Conservation (phyloP, 1,140 invertebrate genomes). For the Bemisia tabaci region DNA sequence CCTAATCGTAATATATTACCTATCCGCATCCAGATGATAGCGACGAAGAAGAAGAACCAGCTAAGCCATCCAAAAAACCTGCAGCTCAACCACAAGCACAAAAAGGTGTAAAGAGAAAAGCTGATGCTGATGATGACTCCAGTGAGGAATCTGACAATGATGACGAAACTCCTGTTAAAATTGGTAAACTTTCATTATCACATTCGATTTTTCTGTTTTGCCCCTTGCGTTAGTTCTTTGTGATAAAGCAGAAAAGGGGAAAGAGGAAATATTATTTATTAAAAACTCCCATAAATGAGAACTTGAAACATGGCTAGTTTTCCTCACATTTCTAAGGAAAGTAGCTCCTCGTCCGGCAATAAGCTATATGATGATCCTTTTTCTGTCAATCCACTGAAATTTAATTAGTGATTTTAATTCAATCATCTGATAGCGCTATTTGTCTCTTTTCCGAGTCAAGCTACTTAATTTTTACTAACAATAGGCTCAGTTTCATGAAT, state of each 20-base stretch:
- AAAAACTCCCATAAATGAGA: too few relatives aligned
- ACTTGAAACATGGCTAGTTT: too few relatives aligned
- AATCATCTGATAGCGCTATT: neutral
- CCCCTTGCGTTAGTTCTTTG: too few relatives aligned
- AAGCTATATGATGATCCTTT: neutral
- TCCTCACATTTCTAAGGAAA: too few relatives aligned
- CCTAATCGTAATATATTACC: too few relatives aligned
- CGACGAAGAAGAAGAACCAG: neutral
- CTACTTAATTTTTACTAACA: neutral
- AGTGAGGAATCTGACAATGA: neutral
- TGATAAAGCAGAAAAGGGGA: too few relatives aligned
- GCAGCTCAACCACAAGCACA: neutral
- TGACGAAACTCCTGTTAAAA: neutral
- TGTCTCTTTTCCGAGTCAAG: neutral
- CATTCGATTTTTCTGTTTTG: too few relatives aligned
- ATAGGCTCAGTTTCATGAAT: too few relatives aligned
- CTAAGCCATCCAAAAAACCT: neutral
- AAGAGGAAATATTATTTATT: too few relatives aligned
- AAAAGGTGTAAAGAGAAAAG: neutral
- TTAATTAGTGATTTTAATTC: neutral
- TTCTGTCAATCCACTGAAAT: neutral
- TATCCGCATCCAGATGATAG: neutral
- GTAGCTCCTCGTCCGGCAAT: neutral
- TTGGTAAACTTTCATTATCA: neutral
- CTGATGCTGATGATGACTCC: neutral